phyloP scores from a whole-genome alignment of 2,113 vertebrate species.

The Arizona elegans region DNA sequence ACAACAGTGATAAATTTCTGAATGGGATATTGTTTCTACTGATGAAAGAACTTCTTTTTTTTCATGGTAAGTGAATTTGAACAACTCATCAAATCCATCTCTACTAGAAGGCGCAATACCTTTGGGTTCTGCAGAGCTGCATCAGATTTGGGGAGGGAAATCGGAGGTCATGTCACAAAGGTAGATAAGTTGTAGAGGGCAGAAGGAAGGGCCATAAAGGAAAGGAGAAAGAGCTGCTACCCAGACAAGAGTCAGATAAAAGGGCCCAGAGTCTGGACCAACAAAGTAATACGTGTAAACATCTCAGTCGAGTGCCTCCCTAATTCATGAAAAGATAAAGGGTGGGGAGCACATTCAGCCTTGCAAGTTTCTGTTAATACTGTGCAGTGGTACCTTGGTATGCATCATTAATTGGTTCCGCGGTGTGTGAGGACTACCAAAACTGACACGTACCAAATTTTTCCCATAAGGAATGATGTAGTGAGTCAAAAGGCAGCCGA shows the following conservation, averaged over 20 bases:
- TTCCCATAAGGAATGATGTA: neutral
- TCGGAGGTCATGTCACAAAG: neutral
- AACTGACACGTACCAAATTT: neutral
- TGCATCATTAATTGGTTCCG: neutral
- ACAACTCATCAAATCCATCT: neutral
- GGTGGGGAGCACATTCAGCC: neutral
- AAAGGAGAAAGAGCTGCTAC: neutral
- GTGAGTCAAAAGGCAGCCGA: neutral
- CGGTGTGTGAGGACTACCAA: neutral
- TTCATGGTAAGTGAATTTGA: neutral
- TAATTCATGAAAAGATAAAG: neutral
- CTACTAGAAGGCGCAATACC: neutral
- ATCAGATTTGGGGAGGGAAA: neutral
- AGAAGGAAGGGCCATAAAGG: neutral
- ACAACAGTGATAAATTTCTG: neutral
- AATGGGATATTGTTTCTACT: neutral
- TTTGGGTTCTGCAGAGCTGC: neutral
- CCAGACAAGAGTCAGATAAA: neutral
- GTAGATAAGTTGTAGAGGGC: neutral
- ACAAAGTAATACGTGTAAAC: neutral
- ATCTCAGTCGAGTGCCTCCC: neutral
- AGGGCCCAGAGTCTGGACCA: neutral
- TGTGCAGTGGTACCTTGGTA: neutral
- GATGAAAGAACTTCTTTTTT: neutral
- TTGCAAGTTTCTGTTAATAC: neutral